Conservation (phyloP, 2,888 invertebrate genomes). For the Philereme vetulata region DNA sequence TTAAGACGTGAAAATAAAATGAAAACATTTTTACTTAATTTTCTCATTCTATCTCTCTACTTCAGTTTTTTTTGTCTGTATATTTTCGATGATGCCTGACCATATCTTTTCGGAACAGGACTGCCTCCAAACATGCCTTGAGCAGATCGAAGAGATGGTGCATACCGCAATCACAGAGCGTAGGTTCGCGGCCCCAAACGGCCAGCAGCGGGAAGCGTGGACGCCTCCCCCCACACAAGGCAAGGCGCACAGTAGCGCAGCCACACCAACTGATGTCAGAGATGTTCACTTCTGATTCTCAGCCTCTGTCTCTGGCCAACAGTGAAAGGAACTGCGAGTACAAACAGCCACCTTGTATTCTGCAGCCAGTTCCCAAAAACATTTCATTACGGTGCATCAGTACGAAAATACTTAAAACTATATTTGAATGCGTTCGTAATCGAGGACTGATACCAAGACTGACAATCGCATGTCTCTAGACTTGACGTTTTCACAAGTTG, state of each 20-base stretch:
- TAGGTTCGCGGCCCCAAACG: slow-evolving; percentile 71
- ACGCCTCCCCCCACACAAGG: slow-evolving; percentile 76
- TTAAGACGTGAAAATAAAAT: not conserved
- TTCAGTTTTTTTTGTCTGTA: not conserved
- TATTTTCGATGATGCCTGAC: not conserved
- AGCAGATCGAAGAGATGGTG: slow-evolving; percentile 92
- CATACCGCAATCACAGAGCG: slow-evolving; percentile 81
- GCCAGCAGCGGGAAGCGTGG: slow-evolving; percentile 72
- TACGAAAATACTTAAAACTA: slow-evolving; percentile 82
- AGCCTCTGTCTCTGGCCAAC: slow-evolving; percentile 27
- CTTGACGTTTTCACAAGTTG: slow-evolving; percentile 66
- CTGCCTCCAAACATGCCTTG: slow-evolving; percentile 90
- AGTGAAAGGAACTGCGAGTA: slow-evolving; percentile 18
- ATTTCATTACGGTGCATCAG: slow-evolving; percentile 72
- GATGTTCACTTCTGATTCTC: slow-evolving; percentile 89
- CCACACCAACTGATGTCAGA: slow-evolving; percentile 93
- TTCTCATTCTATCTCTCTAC: too few species aligned
- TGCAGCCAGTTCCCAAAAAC: slow-evolving; percentile 45
- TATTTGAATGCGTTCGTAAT: slow-evolving; percentile 71
- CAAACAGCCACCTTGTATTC: slow-evolving; percentile 19
- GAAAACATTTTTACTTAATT: too few species aligned
- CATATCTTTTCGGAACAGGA: slow-evolving; percentile 83
- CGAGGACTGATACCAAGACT: slow-evolving; percentile 81
- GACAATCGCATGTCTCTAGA: slow-evolving; percentile 77
- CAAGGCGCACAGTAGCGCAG: slow-evolving; percentile 88